These are phyloP conservation scores for Phainopepla nitens DNA, from an alignment of 2,113 vertebrate species.

Conservation along the genomic window DNA sequence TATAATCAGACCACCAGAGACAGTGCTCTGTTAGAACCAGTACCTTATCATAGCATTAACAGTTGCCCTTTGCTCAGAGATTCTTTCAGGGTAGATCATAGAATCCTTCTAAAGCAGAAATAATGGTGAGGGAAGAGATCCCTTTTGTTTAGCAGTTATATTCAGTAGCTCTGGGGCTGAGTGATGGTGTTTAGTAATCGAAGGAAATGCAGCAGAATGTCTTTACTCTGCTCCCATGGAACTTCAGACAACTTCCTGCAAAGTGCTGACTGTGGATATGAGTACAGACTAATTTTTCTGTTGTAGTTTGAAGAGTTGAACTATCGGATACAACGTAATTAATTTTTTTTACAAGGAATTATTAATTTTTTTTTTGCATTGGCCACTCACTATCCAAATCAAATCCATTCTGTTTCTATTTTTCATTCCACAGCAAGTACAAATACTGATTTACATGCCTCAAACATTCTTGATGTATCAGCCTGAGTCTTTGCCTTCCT, in stretches of 20 bases:
- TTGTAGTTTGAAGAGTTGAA: not conserved
- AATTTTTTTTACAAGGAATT: not conserved
- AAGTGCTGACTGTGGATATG: not conserved
- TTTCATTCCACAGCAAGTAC: not conserved
- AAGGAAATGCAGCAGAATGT: not conserved
- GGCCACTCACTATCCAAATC: not conserved
- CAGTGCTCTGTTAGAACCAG: not conserved
- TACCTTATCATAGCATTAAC: not conserved
- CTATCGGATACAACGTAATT: not conserved
- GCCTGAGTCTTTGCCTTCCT: not conserved
- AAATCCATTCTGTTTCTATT: not conserved
- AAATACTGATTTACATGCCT: not conserved
- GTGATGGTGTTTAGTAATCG: not conserved
- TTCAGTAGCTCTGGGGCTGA: not conserved
- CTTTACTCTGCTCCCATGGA: not conserved
- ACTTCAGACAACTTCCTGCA: not conserved
- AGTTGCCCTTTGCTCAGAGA: not conserved
- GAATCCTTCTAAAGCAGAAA: not conserved
- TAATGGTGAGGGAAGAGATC: not conserved
- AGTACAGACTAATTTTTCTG: not conserved
- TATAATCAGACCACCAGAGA: not conserved
- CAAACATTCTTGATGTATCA: not conserved
- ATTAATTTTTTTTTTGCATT: not conserved
- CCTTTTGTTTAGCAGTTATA: not conserved
- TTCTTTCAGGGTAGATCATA: not conserved